Conservation (phyloP, 1,140 invertebrate species). For the Halyomorpha halys region DNA sequence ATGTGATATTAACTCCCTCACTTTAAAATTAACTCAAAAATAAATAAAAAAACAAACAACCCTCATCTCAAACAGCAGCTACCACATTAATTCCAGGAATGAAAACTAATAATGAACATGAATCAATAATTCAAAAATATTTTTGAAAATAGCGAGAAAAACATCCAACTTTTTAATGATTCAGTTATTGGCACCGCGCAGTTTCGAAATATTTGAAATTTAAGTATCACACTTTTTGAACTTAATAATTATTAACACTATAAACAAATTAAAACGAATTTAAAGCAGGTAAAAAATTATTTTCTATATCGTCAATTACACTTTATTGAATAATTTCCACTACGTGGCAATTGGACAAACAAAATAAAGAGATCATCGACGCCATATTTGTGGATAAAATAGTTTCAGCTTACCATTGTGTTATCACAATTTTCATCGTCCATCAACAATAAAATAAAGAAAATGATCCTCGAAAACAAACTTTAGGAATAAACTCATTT, state of each 20-base stretch:
- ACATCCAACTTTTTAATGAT: no score
- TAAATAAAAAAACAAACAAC: background rate
- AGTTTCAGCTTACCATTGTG: slow-evolving; percentile 22
- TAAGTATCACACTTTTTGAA: no score
- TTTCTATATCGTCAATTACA: background rate
- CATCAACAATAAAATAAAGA: background rate
- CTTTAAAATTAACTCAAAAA: background rate
- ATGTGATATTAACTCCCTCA: background rate
- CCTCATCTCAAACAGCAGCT: background rate
- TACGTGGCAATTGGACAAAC: background rate
- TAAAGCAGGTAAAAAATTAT: background rate
- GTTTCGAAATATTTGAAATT: no score
- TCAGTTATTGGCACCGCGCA: no score
- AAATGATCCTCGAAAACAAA: background rate
- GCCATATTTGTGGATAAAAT: slow-evolving; percentile 18
- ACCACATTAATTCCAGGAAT: background rate
- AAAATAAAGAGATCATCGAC: background rate
- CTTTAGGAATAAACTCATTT: background rate
- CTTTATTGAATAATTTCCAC: background rate
- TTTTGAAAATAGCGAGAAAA: background rate
- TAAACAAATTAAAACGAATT: background rate
- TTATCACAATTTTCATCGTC: slow-evolving; percentile 23
- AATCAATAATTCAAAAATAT: no score
- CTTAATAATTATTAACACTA: background rate
- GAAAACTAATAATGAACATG: no score